These are phyloP conservation scores for Litoditis marina DNA, from an alignment of 2,888 invertebrate species.

Conservation along the genomic window DNA sequence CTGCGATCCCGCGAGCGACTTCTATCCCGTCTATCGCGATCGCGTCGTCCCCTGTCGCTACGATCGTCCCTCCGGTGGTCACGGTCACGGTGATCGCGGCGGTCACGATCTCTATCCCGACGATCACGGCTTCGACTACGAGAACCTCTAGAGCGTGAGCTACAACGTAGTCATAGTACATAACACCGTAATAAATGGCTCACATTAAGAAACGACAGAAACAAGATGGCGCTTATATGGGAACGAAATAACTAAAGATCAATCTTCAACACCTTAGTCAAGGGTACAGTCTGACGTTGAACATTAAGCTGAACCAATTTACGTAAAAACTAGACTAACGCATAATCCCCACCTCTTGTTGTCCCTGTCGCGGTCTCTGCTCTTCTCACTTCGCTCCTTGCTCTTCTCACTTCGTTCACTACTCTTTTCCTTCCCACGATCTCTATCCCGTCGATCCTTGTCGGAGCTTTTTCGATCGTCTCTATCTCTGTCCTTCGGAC, in stretches of 20 bases:
- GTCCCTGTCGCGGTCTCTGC: conserved; percentile 1
- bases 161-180: no score
- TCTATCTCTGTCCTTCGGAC: neutral
- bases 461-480: no score
- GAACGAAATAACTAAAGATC: neutral
- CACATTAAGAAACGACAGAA: no score
- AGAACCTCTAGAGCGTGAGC: no score
- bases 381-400: no score
- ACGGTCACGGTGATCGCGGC: conserved; percentile 11
- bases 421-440: neutral
- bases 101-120: conserved; percentile 11
- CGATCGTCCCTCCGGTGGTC: conserved; percentile 5
- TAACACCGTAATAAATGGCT: no score
- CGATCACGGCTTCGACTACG: neutral
- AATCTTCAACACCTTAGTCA: no score
- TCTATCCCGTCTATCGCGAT: conserved; percentile 4
- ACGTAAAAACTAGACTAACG: no score
- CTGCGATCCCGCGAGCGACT: conserved; percentile 12
- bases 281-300: no score
- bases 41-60: neutral
- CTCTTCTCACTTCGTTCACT: no score
- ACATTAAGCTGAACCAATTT: no score
- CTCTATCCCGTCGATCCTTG: conserved; percentile 10
- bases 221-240: no score
- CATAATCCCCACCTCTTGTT: neutral